Conservation (phyloP, 2,888 invertebrate genomes). For the Schizaphis graminum region DNA sequence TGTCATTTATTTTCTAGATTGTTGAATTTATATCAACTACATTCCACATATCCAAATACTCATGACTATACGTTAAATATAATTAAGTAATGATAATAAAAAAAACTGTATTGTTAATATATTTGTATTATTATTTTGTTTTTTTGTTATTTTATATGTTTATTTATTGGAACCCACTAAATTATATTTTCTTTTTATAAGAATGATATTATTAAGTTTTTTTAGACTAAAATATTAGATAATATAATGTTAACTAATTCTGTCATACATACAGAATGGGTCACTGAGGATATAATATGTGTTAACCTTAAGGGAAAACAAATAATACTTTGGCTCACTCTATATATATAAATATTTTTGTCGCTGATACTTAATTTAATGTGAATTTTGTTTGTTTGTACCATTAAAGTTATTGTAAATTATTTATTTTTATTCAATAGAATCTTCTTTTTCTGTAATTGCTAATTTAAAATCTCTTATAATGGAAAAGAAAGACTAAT, state of each 20-base stretch:
- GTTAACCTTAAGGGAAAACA: not conserved
- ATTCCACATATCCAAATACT: slow-evolving; percentile 54
- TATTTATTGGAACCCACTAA: slow-evolving; percentile 28
- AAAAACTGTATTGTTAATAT: slow-evolving; percentile 44
- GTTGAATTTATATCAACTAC: not conserved
- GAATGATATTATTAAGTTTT: not conserved
- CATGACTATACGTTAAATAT: slow-evolving; percentile 14
- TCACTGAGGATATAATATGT: not conserved
- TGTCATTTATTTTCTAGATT: slow-evolving; percentile 27
- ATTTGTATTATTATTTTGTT: slow-evolving; percentile 48
- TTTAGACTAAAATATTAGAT: slow-evolving; percentile 42
- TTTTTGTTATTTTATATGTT: slow-evolving; percentile 50
- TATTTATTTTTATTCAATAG: slow-evolving; percentile 52
- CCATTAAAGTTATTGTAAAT: slow-evolving; percentile 40
- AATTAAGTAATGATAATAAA: not conserved
- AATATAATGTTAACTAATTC: not conserved
- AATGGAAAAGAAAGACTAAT: not conserved
- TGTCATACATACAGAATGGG: not conserved
- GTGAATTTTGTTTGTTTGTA: slow-evolving; percentile 22
- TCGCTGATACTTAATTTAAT: not conserved
- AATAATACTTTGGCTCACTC: not conserved
- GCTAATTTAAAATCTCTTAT: not conserved
- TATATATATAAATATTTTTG: not conserved
- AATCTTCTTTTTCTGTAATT: slow-evolving; percentile 39
- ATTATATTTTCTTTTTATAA: slow-evolving; percentile 9